Percentiles rank a stretch among this genome's conserved stretches.
These are phyloP conservation scores for Anneissia japonica DNA, from an alignment of 35 echinoderm and acorn worm genomes.

Conservation along the genomic window DNA sequence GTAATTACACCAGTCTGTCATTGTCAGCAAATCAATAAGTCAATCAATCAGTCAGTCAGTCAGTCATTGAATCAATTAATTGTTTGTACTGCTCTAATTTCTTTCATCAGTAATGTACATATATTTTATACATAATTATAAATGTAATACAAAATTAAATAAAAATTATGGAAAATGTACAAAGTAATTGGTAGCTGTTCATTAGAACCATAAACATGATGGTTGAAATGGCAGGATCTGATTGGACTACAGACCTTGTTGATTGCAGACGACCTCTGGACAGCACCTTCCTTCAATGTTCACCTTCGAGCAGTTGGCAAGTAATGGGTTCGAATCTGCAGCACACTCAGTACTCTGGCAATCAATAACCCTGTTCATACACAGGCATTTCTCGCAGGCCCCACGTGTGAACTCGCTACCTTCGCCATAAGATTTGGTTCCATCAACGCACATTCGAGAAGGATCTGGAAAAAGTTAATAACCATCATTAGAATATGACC, in stretches of 20 bases:
- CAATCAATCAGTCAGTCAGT: no score
- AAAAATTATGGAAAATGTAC: no score
- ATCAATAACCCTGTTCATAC: background rate
- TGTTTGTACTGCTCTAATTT: no score
- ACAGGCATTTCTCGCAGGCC: background rate
- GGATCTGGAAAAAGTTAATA: background rate
- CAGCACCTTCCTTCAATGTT: conserved; percentile 5
- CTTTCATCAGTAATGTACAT: no score
- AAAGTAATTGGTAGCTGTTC: no score
- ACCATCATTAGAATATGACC: background rate
- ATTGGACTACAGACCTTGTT: background rate
- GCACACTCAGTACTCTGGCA: background rate
- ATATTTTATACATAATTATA: no score
- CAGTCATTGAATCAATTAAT: no score
- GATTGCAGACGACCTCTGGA: background rate
- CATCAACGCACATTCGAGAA: background rate
- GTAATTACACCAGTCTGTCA: no score
- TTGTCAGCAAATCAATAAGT: no score
- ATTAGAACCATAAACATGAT: no score
- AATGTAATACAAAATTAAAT: no score
- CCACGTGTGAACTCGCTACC: conserved; percentile 5
- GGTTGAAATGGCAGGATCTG: no score
- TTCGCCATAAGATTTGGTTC: background rate
- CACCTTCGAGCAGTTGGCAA: background rate
- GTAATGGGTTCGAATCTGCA: background rate